Evolutionary conservation across 2,888 invertebrate genomes (phyloP), one percentile per base, ranked within the genome.

Genomic region (Lasioglossum malachurum): DNA sequence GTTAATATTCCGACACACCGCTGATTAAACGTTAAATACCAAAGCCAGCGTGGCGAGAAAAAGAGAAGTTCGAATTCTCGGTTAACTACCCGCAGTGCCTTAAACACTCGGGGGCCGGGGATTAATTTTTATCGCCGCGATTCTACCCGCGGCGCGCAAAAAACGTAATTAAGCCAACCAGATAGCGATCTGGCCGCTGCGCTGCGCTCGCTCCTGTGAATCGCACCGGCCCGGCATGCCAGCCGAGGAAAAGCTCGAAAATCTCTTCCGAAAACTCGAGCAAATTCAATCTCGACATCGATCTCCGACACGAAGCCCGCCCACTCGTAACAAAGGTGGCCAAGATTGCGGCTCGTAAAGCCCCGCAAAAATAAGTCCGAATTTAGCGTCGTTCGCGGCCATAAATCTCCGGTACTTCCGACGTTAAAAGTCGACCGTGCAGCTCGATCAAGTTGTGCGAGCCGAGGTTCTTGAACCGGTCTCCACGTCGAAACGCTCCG

Each of bases 381-480:
- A 87, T 91, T 87, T 84, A 87, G 57, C 78, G 64, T 78, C 69
- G 81, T 69, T 75, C 75, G 76, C 67, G 85, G 73, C 46, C 71
- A 87, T 88, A 88, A 88, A 88, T 88, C 84, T 78, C 53, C 4
- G n/a, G 27, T 38, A 78, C 80, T 87, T 88, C 88, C 85, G 88
- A 87, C 87, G 82, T 83, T 78, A 83, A 88, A 81, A 83, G 82
- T 88, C 84, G 77, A 53, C 27, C 16, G 79, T 81, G 77, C 46
- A 82, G 76, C 85, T 80, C 84, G 88, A 82, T 81, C 78, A 76
- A 49, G 67, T 74, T 60, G 64, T 57, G 44, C 23, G 60, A 71
- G 19, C 38, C 38, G 69, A 69, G 78, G 87, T 83, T 83, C 82
- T 86, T 86, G 88, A 85, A 85, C 87, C 87, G 85, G 64, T 77